Evolutionary conservation across 2,113 vertebrate genomes (phyloP), one percentile per base, ranked within the genome.

Genomic region (Otolemur garnettii): DNA sequence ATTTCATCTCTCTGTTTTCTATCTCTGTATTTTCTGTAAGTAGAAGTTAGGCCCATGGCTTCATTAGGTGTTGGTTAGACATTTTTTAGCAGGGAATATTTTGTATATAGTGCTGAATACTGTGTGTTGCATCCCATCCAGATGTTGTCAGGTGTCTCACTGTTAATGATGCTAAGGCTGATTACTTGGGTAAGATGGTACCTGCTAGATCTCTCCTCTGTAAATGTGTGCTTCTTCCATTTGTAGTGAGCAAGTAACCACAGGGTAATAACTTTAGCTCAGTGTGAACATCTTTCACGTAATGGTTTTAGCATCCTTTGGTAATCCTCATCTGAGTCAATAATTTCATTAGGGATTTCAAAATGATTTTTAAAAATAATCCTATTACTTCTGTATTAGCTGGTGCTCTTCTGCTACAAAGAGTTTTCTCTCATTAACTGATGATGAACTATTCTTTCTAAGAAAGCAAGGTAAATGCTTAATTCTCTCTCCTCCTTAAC

Each of bases 231-330:
- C 26, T 71, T 64, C 91, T 95, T 79, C 75, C 33, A 26, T 95
- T 90, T 95, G 57, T 50, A 94, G 11, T 82, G 69, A 45, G 50
- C 55, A 55, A 22, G 38, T 93, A 89, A 60, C 87, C 1, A 4
- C 80, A 64, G 28, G 24, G 5, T 82, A 86, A 89, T 91, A 84
- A 83, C 45, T 62, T 90, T 8, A 1, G 81, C 71, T 90, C 14
- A 71, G 24, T 66, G 33, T 87, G 50, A 64, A 30, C 78, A 50
- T 80, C 42, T 92, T 96, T 79, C 12, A 94, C n/a, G n/a, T 69
- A 80, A 69, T 78, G 45, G 15, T 68, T 95, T 95, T 92, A 92
- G 4, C 59, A 77, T 93, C 66, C 77, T 97, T 89, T 93, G 50
- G 62, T 81, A 81, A 89, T 86, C 62, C n/a, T 95, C 86, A 12